Evolutionary conservation across 2,888 invertebrate genomes (phyloP).

Genomic region (Andricus quercusramuli): DNA sequence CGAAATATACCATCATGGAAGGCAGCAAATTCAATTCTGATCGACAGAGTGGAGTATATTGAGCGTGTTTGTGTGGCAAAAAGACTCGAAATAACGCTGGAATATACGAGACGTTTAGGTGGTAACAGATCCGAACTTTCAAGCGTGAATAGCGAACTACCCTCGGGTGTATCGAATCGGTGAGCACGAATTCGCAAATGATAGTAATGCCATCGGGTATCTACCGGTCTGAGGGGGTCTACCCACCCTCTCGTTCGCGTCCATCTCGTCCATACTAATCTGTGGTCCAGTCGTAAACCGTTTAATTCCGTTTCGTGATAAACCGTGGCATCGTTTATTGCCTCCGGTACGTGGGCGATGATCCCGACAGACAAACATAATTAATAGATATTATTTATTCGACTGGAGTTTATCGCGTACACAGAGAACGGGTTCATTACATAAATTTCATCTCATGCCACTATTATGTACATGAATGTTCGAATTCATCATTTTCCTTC

Average conservation of each 20-base stretch:
- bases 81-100: slow-evolving; percentile 7
- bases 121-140: slow-evolving; percentile 29
- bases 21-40: slow-evolving; percentile 14
- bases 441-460: slow-evolving; percentile 1
- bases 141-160: slow-evolving; percentile 49
- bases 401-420: slow-evolving; percentile 61
- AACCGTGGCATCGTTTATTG: slow-evolving; percentile 75
- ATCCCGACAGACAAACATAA: slow-evolving; percentile 70
- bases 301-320: slow-evolving; percentile 79
- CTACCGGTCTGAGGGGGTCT: slow-evolving; percentile 46
- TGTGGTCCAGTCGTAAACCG: slow-evolving; percentile 78
- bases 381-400: slow-evolving; percentile 75
- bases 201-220: slow-evolving; percentile 51
- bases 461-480: neutral
- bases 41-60: slow-evolving; percentile 16
- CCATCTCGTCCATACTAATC: slow-evolving; percentile 77
- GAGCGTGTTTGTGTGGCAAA: slow-evolving; percentile 9
- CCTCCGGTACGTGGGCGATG: slow-evolving; percentile 53
- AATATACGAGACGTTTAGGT: slow-evolving; percentile 30
- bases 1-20: neutral
- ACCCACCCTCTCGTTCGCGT: slow-evolving; percentile 70
- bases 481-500: neutral
- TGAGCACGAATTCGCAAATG: slow-evolving; percentile 59
- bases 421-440: slow-evolving; percentile 6
- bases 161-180: slow-evolving; percentile 54